A percentile compares a stretch with the other conserved stretches of the same genome.
Conservation (phyloP, 2,888 invertebrate genomes). For the Cremastinae sp. region DNA sequence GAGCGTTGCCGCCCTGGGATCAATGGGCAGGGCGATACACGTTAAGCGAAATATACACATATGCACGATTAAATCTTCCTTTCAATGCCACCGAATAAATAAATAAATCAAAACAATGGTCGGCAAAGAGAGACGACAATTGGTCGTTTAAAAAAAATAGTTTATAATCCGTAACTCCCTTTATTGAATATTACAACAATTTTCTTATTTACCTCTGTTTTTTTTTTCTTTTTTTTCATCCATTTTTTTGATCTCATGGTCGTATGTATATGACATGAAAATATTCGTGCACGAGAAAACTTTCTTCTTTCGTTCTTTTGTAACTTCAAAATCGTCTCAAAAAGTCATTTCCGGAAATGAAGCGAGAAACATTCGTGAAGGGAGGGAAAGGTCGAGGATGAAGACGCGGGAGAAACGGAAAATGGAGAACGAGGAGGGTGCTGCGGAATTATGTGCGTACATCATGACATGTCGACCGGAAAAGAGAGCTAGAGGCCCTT, state of each 20-base stretch:
- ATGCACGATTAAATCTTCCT: not conserved
- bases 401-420: conserved; percentile 10
- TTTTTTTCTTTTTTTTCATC: too few species aligned
- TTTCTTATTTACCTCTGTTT: too few species aligned
- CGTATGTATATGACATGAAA: too few species aligned
- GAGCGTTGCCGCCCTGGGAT: conserved; percentile 6
- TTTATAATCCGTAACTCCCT: too few species aligned
- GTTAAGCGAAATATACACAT: not conserved
- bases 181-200: too few species aligned
- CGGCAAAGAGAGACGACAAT: too few species aligned
- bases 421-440: not conserved
- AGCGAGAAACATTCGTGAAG: conserved; percentile 20
- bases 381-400: conserved; percentile 5
- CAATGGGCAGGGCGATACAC: conserved; percentile 6
- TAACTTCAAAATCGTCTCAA: not conserved
- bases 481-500: conserved; percentile 50
- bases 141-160: too few species aligned
- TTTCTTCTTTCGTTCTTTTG: too few species aligned
- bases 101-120: not conserved
- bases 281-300: too few species aligned
- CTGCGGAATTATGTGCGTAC: conserved; percentile 37
- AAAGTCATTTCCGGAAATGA: conserved; percentile 35
- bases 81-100: not conserved
- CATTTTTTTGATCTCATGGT: too few species aligned
- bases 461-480: conserved; percentile 48